Evolutionary conservation across 1,140 invertebrate species (phyloP).

Genomic region (Lethrus apterus): DNA sequence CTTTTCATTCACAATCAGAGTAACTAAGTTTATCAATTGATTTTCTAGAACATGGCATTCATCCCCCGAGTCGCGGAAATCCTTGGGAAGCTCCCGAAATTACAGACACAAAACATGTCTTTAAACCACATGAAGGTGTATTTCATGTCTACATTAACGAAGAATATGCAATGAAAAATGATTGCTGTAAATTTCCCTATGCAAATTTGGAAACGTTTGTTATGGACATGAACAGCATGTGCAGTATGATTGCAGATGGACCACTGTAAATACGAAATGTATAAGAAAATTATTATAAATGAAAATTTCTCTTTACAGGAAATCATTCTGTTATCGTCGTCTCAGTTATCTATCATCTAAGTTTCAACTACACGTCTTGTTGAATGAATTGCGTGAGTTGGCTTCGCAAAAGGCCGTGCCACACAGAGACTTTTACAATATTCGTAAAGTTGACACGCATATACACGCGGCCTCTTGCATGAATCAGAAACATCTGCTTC

Average conservation of each 20-base stretch:
- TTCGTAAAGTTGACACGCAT: constrained; percentile 95
- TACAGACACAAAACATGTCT: constrained; percentile 58
- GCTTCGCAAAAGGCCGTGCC: constrained; percentile 96
- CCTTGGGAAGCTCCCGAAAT: constrained; percentile 75
- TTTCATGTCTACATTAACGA: constrained; percentile 71
- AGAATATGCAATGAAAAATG: constrained; percentile 48
- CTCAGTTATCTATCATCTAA: constrained; percentile 93
- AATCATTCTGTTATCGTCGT: constrained; percentile 97
- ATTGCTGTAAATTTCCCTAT: constrained; percentile 67
- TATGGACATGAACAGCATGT: constrained; percentile 78
- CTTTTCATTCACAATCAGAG: too few relatives aligned
- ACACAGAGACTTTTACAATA: constrained; percentile 99
- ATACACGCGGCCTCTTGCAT: constrained; percentile 99
- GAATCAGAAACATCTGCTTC: constrained; percentile 98
- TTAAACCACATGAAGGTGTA: constrained; percentile 71
- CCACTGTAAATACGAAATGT: constrained; percentile 65
- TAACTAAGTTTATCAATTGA: too few relatives aligned
- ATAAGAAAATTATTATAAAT: not conserved
- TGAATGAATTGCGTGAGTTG: constrained; percentile 95
- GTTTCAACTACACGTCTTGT: constrained; percentile 90
- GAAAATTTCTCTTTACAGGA: constrained; percentile 52
- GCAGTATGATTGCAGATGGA: constrained; percentile 92
- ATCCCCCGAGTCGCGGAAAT: constrained; percentile 68
- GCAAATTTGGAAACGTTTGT: constrained; percentile 70
- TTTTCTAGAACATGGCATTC: constrained; percentile 70